Evolutionary conservation across 2,113 vertebrate genomes (phyloP).

Genomic region (Hyperoodon ampullatus): DNA sequence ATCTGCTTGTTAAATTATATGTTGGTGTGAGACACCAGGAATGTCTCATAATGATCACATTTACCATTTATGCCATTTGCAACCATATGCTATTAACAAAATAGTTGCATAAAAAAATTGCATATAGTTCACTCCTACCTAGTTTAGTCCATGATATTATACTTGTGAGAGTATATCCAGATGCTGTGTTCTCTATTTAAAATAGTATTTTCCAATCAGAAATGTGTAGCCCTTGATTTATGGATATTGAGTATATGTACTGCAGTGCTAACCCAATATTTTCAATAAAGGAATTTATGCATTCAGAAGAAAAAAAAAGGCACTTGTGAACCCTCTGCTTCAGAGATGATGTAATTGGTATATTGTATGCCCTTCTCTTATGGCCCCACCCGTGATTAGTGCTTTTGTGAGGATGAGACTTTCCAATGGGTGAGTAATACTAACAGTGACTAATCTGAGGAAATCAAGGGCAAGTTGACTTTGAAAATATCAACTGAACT

Average conservation of each 20-base stretch:
- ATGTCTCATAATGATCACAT: constrained; percentile 40
- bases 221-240: constrained; percentile 84
- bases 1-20: constrained; percentile 56
- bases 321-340: background rate
- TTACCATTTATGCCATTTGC: constrained; percentile 69
- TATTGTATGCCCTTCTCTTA: background rate
- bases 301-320: constrained; percentile 71
- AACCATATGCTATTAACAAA: constrained; percentile 72
- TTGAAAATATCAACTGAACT: background rate
- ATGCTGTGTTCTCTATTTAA: constrained; percentile 83
- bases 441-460: background rate
- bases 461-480: background rate
- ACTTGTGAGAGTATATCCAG: constrained; percentile 81
- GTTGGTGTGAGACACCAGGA: constrained; percentile 69
- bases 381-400: background rate
- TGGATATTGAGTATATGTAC: constrained; percentile 87
- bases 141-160: constrained; percentile 78
- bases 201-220: constrained; percentile 85
- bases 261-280: constrained; percentile 87
- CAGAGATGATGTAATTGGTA: background rate
- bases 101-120: no score
- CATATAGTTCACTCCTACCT: constrained; percentile 76
- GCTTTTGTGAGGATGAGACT: background rate
- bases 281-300: constrained; percentile 91
- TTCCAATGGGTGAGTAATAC: constrained; percentile 2